These are phyloP conservation scores for Speoplatyrhinus poulsoni DNA, from an alignment of 2,113 vertebrate genomes.

Conservation along the genomic window DNA sequence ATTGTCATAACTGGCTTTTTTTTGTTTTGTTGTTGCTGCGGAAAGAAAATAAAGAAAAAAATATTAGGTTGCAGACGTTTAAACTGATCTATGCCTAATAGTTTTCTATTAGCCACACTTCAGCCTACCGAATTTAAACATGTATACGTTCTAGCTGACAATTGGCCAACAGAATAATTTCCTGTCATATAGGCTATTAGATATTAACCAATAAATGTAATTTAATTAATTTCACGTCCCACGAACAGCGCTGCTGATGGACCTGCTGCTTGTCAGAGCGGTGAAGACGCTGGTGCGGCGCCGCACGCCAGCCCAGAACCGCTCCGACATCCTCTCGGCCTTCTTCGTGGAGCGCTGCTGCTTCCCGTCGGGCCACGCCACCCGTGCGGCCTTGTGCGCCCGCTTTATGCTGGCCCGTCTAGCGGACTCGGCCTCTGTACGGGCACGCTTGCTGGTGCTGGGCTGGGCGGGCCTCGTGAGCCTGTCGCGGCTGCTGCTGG, in stretches of 20 bases:
- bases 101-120: no score
- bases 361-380: slow-evolving; percentile 88
- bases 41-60: no score
- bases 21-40: no score
- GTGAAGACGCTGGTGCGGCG: slow-evolving; percentile 85
- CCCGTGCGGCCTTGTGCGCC: slow-evolving; percentile 83
- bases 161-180: no score
- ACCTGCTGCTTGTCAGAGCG: slow-evolving; percentile 81
- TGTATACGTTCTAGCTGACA: no score
- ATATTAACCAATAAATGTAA: not conserved
- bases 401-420: slow-evolving; percentile 85
- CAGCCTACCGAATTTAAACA: no score
- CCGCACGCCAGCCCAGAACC: slow-evolving; percentile 83
- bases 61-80: no score
- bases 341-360: slow-evolving; percentile 88
- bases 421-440: slow-evolving; percentile 80
- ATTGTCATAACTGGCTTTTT: no score
- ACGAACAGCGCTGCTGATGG: slow-evolving; percentile 81
- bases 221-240: not conserved
- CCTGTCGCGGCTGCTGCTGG: slow-evolving; percentile 86
- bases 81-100: no score
- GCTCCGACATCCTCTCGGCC: slow-evolving; percentile 86
- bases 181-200: not conserved
- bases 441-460: slow-evolving; percentile 81
- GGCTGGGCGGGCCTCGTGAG: slow-evolving; percentile 85